These are phyloP conservation scores for Lemur catta DNA, from an alignment of 2,797 vertebrate species.

Conservation along the genomic window DNA sequence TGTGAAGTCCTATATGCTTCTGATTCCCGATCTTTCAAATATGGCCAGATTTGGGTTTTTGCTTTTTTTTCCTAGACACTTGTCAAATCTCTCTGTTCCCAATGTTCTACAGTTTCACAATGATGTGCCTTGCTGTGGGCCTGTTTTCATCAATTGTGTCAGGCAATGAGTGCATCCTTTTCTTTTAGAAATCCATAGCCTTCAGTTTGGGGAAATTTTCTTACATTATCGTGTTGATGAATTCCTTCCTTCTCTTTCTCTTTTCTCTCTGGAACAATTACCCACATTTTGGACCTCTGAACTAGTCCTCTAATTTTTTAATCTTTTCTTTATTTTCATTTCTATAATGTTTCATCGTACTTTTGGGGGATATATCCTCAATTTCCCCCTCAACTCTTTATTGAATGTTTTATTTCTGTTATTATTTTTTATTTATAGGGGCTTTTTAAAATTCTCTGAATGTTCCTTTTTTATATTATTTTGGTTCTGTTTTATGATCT, in stretches of 20 bases:
- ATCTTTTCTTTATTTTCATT: constrained; percentile 17
- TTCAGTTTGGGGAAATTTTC: not conserved
- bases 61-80: not conserved
- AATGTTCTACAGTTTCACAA: not conserved
- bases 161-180: not conserved
- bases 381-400: not conserved
- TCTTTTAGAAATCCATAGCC: not conserved
- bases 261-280: not conserved
- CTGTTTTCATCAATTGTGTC: not conserved
- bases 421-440: not conserved
- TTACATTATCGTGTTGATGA: not conserved
- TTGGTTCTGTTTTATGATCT: not conserved
- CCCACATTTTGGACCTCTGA: not conserved
- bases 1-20: not conserved
- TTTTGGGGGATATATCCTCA: not conserved
- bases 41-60: not conserved
- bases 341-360: not conserved
- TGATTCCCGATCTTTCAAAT: not conserved
- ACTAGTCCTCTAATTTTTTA: not conserved
- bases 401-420: not conserved
- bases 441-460: not conserved
- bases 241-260: not conserved
- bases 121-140: not conserved
- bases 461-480: not conserved
- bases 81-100: not conserved